Base-by-base conservation (phyloP, 2,797 vertebrate species). In the Perodicticus potto region DNA sequence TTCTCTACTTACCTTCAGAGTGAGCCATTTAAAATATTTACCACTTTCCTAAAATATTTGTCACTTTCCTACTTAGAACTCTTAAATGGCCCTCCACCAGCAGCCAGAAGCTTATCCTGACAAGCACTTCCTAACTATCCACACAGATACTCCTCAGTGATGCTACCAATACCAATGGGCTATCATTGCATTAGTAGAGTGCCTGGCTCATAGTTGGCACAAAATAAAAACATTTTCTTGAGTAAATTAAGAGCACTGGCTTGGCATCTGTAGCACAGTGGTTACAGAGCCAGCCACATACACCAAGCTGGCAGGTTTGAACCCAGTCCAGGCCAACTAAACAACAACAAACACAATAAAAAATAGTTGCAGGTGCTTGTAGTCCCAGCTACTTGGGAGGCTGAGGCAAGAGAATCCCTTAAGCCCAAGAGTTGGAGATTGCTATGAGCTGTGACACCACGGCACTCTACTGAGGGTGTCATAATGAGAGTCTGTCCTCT, bases 81-180 rank as follows among this genome's bases (percentile, higher is more conserved):
- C 34, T 89, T 93, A 90, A 95, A 92, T 40, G 57, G 61, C 59
- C 53, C 27, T 45, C 17, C 45, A 83, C 14, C 32, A 61, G 5
- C 32, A 84, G 73, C 59, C 59, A 89, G 88, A 90, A 85, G 70
- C 7, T 83, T 84, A 93, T 70, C 37, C 53, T 85, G 37, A 91
- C 34, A 95, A 86, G 57, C 6, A 83, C 49, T 65, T 81, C 49
- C 45, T 74, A 91, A 37, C 65, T 84, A 40, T 37, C 82, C 53
- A 69, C 53, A 27, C 11, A 80, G 80, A 93, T 12, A 72, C 29
- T 82, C 23, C 63, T 77, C 82, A 45, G 27, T 78, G 86, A 73
- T 14, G 23, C 40, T 65, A 23, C 61, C 80, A 80, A n/a, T 63
- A 29, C 57, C 61, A 87, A 59, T 7, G 16, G 13, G 43, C 57